These are phyloP conservation scores for Vidua macroura DNA, from an alignment of 2,113 vertebrate genomes.

Conservation along the genomic window DNA sequence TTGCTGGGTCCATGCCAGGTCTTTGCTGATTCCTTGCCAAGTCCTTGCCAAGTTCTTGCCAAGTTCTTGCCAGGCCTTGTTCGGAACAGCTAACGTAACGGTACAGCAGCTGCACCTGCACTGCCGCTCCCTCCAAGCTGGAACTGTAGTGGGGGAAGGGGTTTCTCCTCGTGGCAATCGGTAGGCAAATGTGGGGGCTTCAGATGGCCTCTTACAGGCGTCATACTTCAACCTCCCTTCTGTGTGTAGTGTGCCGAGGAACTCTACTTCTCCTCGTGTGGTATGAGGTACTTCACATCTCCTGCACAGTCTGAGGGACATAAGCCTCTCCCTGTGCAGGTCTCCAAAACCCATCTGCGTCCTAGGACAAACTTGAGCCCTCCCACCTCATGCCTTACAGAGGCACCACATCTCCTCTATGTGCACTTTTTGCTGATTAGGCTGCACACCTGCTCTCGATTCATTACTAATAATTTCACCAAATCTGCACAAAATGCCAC, in stretches of 20 bases:
- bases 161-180: too few species aligned
- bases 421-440: not conserved
- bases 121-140: too few species aligned
- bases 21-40: too few species aligned
- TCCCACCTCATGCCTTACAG: not conserved
- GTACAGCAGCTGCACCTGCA: too few species aligned
- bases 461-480: not conserved
- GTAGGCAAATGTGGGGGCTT: too few species aligned
- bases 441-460: not conserved
- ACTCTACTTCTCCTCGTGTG: not conserved
- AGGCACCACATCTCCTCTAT: not conserved
- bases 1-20: too few species aligned
- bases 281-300: not conserved
- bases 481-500: not conserved
- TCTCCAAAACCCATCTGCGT: not conserved
- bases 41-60: too few species aligned
- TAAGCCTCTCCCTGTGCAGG: not conserved
- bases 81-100: too few species aligned
- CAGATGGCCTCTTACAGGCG: too few species aligned
- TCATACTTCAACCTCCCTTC: not conserved
- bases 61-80: too few species aligned
- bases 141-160: too few species aligned
- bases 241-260: not conserved
- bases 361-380: not conserved
- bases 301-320: not conserved